Percentiles rank a stretch among this genome's conserved stretches.
Evolutionary conservation across 2,113 vertebrate genomes (phyloP).

Genomic region (Callionymus lyra): DNA sequence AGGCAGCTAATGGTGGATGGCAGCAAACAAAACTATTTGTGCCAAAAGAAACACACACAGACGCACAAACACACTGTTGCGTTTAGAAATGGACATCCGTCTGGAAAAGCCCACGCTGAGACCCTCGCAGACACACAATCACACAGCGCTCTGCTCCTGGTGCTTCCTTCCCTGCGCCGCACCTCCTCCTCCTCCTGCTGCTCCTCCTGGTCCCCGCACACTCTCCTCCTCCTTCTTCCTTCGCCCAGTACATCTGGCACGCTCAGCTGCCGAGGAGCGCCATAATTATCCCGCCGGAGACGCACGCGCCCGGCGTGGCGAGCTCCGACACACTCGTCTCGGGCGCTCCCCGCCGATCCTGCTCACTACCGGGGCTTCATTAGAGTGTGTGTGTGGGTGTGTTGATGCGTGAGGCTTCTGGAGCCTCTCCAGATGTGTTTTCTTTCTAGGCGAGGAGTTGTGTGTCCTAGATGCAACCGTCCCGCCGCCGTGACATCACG

Average conservation of each 20-base stretch:
- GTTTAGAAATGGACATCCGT: constrained; percentile 32
- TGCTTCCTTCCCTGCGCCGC: constrained; percentile 77
- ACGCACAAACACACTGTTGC: constrained; percentile 15
- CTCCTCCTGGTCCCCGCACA: constrained; percentile 70
- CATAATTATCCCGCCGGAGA: constrained; percentile 98
- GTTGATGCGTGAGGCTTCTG: constrained; percentile 52
- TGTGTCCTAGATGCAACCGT: constrained; percentile 52
- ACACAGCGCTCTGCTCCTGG: constrained; percentile 5
- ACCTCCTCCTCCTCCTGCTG: constrained; percentile 71
- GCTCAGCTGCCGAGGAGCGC: constrained; percentile 98
- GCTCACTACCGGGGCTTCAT: constrained; percentile 98
- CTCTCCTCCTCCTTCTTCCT: constrained; percentile 50
- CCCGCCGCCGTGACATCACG: constrained; percentile 21
- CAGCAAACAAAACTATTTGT: constrained; percentile 63
- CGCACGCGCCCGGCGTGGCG: constrained; percentile 54
- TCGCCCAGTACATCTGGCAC: constrained; percentile 98
- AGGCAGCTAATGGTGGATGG: constrained; percentile 95
- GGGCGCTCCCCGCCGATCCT: constrained; percentile 69
- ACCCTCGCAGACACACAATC: background rate
- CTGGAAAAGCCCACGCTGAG: constrained; percentile 21
- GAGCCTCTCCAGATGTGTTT: constrained; percentile 61
- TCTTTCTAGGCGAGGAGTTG: constrained; percentile 49
- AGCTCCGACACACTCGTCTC: constrained; percentile 51
- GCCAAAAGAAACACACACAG: constrained; percentile 54
- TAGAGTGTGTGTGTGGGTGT: constrained; percentile 66